phyloP scores from a whole-genome alignment of 2,113 vertebrate genomes.

The Bettongia penicillata region DNA sequence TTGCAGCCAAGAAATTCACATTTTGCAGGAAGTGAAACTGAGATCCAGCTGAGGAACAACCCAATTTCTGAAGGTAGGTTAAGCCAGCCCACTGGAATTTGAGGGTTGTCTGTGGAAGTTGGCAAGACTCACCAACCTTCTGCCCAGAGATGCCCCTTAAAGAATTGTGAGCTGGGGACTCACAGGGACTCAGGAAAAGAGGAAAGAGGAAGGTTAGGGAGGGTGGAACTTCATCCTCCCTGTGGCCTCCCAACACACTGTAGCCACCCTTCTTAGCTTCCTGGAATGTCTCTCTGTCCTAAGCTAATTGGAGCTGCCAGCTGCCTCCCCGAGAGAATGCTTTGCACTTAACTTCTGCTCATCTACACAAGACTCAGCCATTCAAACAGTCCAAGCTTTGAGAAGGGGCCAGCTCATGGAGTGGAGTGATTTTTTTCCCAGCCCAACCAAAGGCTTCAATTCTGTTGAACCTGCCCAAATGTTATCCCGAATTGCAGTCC shows the following conservation, averaged over 20 bases:
- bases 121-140: constrained; percentile 63
- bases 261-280: not conserved
- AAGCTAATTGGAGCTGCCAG: constrained; percentile 63
- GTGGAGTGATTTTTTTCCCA: constrained; percentile 85
- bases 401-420: constrained; percentile 70
- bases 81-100: constrained; percentile 79
- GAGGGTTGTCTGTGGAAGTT: constrained; percentile 82
- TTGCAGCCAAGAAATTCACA: constrained; percentile 80
- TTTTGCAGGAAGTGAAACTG: constrained; percentile 83
- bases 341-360: constrained; percentile 72
- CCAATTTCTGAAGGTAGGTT: constrained; percentile 83
- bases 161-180: not conserved
- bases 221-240: constrained; percentile 44
- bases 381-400: constrained; percentile 78
- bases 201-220: not conserved
- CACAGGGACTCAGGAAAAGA: not conserved
- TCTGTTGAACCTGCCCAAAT: constrained; percentile 58
- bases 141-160: not conserved
- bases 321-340: constrained; percentile 56
- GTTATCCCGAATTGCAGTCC: constrained; percentile 33
- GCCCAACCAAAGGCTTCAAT: constrained; percentile 75
- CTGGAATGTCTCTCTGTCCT: fast-evolving
- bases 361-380: constrained; percentile 51
- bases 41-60: constrained; percentile 77
- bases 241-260: constrained; percentile 81